These are phyloP conservation scores for Microtus ochrogaster DNA, from an alignment of 2,113 vertebrate genomes.

Conservation along the genomic window DNA sequence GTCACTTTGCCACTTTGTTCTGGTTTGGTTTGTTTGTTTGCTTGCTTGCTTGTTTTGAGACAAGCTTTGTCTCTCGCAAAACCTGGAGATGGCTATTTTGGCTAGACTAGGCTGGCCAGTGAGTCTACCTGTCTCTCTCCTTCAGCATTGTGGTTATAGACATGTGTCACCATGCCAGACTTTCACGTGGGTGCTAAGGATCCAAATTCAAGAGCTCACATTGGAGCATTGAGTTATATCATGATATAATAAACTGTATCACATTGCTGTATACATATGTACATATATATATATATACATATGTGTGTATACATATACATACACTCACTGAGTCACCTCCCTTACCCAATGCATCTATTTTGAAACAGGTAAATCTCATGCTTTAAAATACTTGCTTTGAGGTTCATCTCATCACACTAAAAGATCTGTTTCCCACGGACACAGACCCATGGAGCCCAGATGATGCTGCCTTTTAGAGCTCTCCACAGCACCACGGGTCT, in stretches of 20 bases:
- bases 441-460: neutral
- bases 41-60: neutral
- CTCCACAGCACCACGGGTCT: no score
- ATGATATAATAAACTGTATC: neutral
- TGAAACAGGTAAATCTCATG: neutral
- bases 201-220: neutral
- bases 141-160: neutral
- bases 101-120: neutral
- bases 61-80: no score
- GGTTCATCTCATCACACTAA: neutral
- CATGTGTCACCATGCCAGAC: no score
- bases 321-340: neutral
- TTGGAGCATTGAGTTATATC: neutral
- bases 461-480: neutral
- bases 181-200: neutral
- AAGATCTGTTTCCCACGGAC: neutral
- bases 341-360: neutral
- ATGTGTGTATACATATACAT: neutral
- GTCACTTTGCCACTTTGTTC: neutral
- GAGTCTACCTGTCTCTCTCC: neutral
- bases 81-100: neutral
- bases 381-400: neutral
- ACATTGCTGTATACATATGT: neutral
- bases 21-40: neutral
- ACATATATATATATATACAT: fast-evolving